Conservation (phyloP, 1,140 invertebrate genomes). For the Leptinotarsa defecta region DNA sequence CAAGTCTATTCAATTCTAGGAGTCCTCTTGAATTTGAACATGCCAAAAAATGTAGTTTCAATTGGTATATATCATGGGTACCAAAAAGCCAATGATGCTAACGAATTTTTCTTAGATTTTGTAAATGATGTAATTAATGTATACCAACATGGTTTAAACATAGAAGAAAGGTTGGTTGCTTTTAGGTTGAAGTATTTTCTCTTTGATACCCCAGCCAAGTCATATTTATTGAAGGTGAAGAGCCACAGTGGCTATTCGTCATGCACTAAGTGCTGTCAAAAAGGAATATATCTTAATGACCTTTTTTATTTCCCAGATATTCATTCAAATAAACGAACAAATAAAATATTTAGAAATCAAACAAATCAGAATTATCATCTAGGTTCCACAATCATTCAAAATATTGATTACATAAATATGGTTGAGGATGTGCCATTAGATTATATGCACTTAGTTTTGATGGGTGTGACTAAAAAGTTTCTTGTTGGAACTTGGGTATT, state of each 20-base stretch:
- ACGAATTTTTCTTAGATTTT: too few relatives aligned
- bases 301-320: background rate
- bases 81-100: too few relatives aligned
- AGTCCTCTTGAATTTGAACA: too few relatives aligned
- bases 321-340: conserved; percentile 8
- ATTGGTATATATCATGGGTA: too few relatives aligned
- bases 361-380: conserved; percentile 8
- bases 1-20: too few relatives aligned
- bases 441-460: too few relatives aligned
- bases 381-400: background rate
- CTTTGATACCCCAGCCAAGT: conserved; percentile 24
- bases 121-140: background rate
- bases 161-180: background rate
- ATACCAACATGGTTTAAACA: background rate
- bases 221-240: conserved; percentile 17
- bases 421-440: conserved; percentile 1
- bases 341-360: background rate
- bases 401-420: conserved; percentile 14
- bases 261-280: conserved; percentile 27
- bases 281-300: conserved; percentile 12
- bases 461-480: too few relatives aligned
- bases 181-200: conserved; percentile 4
- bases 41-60: too few relatives aligned
- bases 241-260: conserved; percentile 17
- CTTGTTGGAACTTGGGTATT: too few relatives aligned